phyloP scores from a whole-genome alignment of 2,888 invertebrate genomes.

The Schrankia costaestrigalis region DNA sequence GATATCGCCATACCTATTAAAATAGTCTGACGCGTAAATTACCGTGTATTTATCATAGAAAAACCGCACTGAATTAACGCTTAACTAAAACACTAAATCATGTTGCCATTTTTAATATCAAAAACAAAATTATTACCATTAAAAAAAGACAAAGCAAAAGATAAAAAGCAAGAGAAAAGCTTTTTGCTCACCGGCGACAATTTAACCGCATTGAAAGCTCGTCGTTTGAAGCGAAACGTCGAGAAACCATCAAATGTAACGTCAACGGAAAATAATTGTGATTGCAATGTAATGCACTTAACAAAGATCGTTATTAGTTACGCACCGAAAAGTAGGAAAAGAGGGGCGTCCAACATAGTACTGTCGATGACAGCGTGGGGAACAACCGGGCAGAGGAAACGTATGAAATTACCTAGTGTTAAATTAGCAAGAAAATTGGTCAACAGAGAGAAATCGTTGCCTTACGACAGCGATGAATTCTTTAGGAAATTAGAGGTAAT shows the following conservation, averaged over 20 bases:
- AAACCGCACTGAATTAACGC: too few species aligned
- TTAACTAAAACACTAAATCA: too few species aligned
- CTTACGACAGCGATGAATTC: conserved; percentile 59
- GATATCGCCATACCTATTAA: conserved; percentile 24
- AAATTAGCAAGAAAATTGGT: conserved; percentile 44
- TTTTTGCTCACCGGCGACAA: conserved; percentile 51
- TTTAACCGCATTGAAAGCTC: conserved; percentile 41
- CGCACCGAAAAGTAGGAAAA: conserved; percentile 57
- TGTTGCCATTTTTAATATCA: conserved; percentile 68
- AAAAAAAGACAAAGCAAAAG: conserved; percentile 42
- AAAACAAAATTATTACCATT: conserved; percentile 60
- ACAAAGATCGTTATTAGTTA: conserved; percentile 61
- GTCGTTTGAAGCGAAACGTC: conserved; percentile 41
- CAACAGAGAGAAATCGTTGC: conserved; percentile 42
- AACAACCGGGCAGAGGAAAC: conserved; percentile 52
- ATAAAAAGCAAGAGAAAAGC: conserved; percentile 45
- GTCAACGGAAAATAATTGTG: conserved; percentile 47
- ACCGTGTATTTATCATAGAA: conserved; percentile 7
- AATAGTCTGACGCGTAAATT: conserved; percentile 18
- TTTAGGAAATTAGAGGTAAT: conserved; percentile 71
- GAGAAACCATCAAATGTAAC: conserved; percentile 36
- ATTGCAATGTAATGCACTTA: conserved; percentile 62
- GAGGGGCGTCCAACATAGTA: conserved; percentile 57
- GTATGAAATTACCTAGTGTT: conserved; percentile 57
- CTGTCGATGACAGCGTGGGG: conserved; percentile 61